Percentiles rank a stretch among this genome's conserved stretches.
phyloP scores from a whole-genome alignment of 2,113 vertebrate genomes.

The Daboia siamensis region DNA sequence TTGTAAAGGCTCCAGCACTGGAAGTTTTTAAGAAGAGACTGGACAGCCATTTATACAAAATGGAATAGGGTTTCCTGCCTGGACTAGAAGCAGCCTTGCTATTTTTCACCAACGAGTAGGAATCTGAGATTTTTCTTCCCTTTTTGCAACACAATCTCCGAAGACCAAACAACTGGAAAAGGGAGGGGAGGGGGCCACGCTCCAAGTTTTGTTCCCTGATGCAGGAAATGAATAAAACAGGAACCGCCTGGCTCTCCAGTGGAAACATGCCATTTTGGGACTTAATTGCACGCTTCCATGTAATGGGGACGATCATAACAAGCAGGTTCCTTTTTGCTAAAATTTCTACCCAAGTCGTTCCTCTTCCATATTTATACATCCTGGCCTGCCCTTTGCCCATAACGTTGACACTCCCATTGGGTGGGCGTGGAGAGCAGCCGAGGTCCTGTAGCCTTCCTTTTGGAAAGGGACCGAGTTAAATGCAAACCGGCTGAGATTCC shows the following conservation, averaged over 20 bases:
- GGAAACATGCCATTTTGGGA: constrained; percentile 52
- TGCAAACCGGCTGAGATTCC: background rate
- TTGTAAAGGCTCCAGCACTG: too few species aligned
- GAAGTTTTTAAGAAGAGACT: background rate
- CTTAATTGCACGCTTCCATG: constrained; percentile 39
- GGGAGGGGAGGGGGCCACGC: background rate
- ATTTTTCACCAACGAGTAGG: too few species aligned
- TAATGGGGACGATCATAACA: constrained; percentile 45
- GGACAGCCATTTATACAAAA: background rate
- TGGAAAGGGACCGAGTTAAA: constrained; percentile 2
- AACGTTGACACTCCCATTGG: constrained; percentile 20
- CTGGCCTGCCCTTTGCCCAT: constrained; percentile 23
- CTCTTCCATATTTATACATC: constrained; percentile 46
- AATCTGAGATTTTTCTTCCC: background rate
- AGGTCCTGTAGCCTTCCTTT: constrained; percentile 16
- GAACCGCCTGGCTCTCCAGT: constrained; percentile 30
- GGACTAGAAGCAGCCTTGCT: background rate
- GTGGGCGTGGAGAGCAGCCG: constrained; percentile 17
- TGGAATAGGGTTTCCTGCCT: background rate
- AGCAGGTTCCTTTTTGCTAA: constrained; percentile 10
- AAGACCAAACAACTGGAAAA: background rate
- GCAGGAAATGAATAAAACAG: constrained; percentile 34
- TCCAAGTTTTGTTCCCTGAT: constrained; percentile 40
- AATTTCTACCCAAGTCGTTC: constrained; percentile 41
- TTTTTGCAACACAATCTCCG: background rate